Evolutionary conservation across 1,140 invertebrate species (phyloP).

Genomic region (Amyelois transitella): DNA sequence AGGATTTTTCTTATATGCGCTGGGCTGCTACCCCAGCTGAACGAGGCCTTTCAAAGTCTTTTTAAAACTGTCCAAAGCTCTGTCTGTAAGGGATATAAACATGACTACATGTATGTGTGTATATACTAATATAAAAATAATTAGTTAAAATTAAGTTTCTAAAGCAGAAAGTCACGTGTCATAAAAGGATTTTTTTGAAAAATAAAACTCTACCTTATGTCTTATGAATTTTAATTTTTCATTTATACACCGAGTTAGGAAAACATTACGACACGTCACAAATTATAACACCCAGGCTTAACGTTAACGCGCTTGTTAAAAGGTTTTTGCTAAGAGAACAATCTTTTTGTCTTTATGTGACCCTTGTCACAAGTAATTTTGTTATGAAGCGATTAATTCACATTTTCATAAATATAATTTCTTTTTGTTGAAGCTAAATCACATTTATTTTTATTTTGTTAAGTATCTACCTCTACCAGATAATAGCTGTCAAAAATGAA

Average conservation of each 20-base stretch:
- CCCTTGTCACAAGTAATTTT: conserved; percentile 57
- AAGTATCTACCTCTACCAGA: background rate
- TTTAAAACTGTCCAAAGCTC: no score
- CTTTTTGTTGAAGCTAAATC: background rate
- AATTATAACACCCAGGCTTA: conserved; percentile 37
- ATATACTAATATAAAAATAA: no score
- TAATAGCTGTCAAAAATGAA: background rate
- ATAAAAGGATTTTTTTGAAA: conserved; percentile 13
- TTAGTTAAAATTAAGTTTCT: background rate
- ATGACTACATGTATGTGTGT: no score
- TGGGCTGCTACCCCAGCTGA: no score
- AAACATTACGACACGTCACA: conserved; percentile 31
- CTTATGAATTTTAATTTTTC: conserved; percentile 17
- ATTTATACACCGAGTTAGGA: conserved; percentile 14
- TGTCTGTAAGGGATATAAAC: no score
- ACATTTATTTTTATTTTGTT: background rate
- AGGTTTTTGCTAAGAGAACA: conserved; percentile 41
- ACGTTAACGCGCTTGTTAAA: conserved; percentile 46
- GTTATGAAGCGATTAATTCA: conserved; percentile 56
- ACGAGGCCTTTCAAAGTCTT: no score
- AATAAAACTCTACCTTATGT: conserved; percentile 10
- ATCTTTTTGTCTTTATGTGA: conserved; percentile 38
- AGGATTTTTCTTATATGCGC: no score
- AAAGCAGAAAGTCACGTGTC: conserved; percentile 8
- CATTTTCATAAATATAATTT: conserved; percentile 3